These are phyloP conservation scores for Phalangium opilio DNA, from an alignment of 2,888 invertebrate genomes.

Conservation along the genomic window DNA sequence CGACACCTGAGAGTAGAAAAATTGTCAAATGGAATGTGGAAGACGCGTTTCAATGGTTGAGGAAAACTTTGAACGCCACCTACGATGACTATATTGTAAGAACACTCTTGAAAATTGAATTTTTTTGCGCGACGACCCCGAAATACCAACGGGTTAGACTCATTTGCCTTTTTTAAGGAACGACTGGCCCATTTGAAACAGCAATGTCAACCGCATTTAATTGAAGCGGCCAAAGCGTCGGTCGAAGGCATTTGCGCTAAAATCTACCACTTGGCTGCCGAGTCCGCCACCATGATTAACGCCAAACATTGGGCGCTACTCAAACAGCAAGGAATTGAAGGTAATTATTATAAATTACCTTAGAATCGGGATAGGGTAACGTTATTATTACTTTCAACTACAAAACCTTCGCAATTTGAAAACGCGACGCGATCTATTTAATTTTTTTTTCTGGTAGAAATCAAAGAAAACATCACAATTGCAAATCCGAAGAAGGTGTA, in stretches of 20 bases:
- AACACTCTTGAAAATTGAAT: no score
- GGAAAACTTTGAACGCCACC: constrained; percentile 79
- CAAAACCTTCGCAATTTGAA: no score
- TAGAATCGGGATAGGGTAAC: no score
- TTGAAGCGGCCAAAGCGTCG: constrained; percentile 82
- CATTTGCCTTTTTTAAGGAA: constrained; percentile 33
- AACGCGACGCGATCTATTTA: no score
- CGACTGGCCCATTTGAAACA: constrained; percentile 77
- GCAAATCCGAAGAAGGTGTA: constrained; percentile 71
- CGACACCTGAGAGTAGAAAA: constrained; percentile 82
- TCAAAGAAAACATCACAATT: constrained; percentile 11
- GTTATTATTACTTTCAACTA: no score
- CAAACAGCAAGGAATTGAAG: constrained; percentile 67
- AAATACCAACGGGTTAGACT: no score
- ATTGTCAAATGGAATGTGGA: constrained; percentile 98
- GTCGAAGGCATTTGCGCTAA: constrained; percentile 91
- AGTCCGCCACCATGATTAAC: constrained; percentile 75
- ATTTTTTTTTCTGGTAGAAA: constrained; percentile 20
- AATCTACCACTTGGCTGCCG: constrained; percentile 78
- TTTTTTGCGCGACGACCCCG: constrained; percentile 10
- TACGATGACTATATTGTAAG: constrained; percentile 70
- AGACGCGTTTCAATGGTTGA: constrained; percentile 89
- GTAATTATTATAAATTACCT: no score
- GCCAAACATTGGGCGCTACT: constrained; percentile 69
- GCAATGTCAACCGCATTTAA: constrained; percentile 89